Evolutionary conservation across 1,140 invertebrate genomes (phyloP).

Genomic region (Parapsyche elsis): DNA sequence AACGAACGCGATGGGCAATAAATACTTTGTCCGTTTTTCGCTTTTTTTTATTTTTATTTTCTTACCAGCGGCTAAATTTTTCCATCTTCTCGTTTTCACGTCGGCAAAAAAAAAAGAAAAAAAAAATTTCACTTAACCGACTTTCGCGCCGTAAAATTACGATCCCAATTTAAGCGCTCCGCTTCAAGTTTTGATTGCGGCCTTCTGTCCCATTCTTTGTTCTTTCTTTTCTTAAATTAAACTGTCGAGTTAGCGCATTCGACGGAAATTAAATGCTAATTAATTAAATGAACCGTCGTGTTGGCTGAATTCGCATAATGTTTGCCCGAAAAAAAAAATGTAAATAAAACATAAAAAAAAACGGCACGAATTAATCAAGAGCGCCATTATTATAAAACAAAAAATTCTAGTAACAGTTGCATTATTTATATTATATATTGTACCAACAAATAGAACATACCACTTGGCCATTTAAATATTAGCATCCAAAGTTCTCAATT

Average conservation of each 20-base stretch:
- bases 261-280: slow-evolving; percentile 33
- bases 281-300: slow-evolving; percentile 26
- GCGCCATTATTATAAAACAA: too few species aligned
- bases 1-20: slow-evolving; percentile 8
- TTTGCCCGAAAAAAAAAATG: neutral
- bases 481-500: too few species aligned
- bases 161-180: slow-evolving; percentile 17
- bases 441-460: too few species aligned
- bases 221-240: slow-evolving; percentile 3
- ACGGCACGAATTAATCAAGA: slow-evolving; percentile 3
- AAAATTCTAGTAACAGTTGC: too few species aligned
- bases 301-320: slow-evolving; percentile 2
- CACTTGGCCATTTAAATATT: too few species aligned
- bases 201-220: slow-evolving; percentile 1
- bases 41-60: slow-evolving; percentile 4
- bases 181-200: slow-evolving; percentile 30
- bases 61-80: too few species aligned
- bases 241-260: slow-evolving; percentile 23
- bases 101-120: neutral
- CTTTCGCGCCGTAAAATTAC: slow-evolving; percentile 22
- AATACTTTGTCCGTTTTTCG: neutral
- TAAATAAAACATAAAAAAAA: neutral
- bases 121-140: neutral
- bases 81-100: neutral
- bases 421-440: too few species aligned